phyloP scores from a whole-genome alignment of 2,888 invertebrate genomes.

The Venusia cambrica region DNA sequence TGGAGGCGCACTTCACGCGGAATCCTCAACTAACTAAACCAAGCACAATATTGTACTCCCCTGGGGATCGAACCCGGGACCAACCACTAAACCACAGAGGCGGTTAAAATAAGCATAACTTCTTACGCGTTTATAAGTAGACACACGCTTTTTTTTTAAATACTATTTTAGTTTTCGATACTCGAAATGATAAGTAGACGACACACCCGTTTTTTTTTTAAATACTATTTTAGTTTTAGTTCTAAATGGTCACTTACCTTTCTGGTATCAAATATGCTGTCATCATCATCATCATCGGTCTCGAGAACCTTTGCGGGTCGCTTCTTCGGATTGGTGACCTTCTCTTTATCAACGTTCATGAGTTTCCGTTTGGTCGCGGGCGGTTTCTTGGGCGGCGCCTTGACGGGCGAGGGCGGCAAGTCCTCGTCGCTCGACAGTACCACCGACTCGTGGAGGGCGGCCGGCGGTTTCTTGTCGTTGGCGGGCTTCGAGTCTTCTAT shows the following conservation, averaged over 20 bases:
- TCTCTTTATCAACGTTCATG: slow-evolving; percentile 44
- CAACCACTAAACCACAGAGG: too few relatives aligned
- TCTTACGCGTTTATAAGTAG: too few relatives aligned
- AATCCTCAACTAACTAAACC: too few relatives aligned
- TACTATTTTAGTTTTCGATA: too few relatives aligned
- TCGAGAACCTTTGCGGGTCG: slow-evolving; percentile 61
- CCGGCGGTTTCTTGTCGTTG: slow-evolving; percentile 47
- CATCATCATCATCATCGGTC: slow-evolving; percentile 69
- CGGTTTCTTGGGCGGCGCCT: slow-evolving; percentile 59
- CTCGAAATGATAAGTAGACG: too few relatives aligned
- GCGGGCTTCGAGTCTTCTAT: slow-evolving; percentile 72
- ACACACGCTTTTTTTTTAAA: too few relatives aligned
- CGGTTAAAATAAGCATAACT: too few relatives aligned
- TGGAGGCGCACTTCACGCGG: too few relatives aligned
- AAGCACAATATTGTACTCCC: too few relatives aligned
- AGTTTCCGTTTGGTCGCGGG: slow-evolving; percentile 57
- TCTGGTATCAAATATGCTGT: slow-evolving; percentile 73
- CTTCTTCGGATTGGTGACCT: slow-evolving; percentile 65
- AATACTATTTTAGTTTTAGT: too few relatives aligned
- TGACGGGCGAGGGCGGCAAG: slow-evolving; percentile 28
- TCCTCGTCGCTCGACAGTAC: slow-evolving; percentile 52
- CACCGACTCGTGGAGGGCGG: slow-evolving; percentile 32
- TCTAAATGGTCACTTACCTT: slow-evolving; percentile 49
- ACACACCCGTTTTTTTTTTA: too few relatives aligned
- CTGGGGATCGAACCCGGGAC: too few relatives aligned